Evolutionary conservation across 2,797 vertebrate species (phyloP), one percentile per base, ranked within the genome.

Genomic region (Periophthalmus magnuspinnatus): DNA sequence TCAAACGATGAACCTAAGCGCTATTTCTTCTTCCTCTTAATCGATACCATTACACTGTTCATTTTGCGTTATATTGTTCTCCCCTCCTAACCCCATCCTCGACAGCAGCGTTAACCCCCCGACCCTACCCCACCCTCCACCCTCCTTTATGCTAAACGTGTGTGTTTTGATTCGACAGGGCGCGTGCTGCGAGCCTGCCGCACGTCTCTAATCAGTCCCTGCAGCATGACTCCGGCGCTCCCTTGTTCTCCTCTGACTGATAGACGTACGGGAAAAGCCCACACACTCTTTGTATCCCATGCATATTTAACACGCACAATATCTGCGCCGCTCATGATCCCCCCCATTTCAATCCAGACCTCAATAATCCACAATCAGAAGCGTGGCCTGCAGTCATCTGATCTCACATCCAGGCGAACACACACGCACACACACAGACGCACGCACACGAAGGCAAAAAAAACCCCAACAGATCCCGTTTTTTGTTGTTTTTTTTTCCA

Each of bases 241-340:
- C 82, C 65, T 69, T 63, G 60, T 58, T 69, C 69, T 38, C 69
- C 68, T 75, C 64, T 80, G 63, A 55, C 22, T 19, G 24, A 72
- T 80, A 61, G 63, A 65, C 63, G 24, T 77, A 81, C 78, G 72
- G 78, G n/a, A 77, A 78, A 81, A 76, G 70, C 61, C 61, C 61
- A 63, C 61, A 75, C 56, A 70, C 77, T 65, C 69, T 81, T 76
- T 74, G 79, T 83, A 74, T 80, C 72, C 75, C 78, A 87, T 88
- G 77, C 77, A 89, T 88, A 82, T 85, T 86, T 83, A 79, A 82
- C 81, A 77, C 70, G n/a, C n/a, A 82, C 74, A 82, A 76, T 74
- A 83, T 84, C 76, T 34, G 75, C 65, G 85, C 84, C 75, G 75
- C 78, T 86, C 84, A 74, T 82, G 77, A 87, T 83, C 81, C 81